phyloP scores from a whole-genome alignment of 2,797 vertebrate genomes.

The Melanotaenia trifasciata region DNA sequence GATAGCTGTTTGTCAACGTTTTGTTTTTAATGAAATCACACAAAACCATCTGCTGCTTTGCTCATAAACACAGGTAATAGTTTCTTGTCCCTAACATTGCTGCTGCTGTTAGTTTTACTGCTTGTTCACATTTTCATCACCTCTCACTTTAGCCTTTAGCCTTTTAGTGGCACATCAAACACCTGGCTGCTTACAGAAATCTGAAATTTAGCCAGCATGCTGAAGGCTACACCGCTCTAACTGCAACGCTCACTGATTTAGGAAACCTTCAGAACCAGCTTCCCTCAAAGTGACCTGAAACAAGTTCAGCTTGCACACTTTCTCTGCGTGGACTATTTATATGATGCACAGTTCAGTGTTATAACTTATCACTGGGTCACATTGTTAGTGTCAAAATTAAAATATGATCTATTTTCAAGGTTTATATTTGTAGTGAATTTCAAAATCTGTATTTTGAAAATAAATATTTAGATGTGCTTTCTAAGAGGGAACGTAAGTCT shows the following conservation, averaged over 20 bases:
- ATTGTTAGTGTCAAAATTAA: neutral
- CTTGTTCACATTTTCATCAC: neutral
- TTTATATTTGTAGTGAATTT: neutral
- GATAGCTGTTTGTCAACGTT: conserved; percentile 6
- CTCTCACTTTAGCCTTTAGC: conserved; percentile 24
- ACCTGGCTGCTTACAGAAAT: conserved; percentile 3
- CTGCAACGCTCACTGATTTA: neutral
- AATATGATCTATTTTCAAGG: neutral
- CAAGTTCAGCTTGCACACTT: neutral
- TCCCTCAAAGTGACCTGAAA: neutral
- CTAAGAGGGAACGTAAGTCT: neutral
- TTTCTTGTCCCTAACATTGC: neutral
- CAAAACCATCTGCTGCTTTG: neutral
- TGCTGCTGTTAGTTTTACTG: conserved; percentile 19
- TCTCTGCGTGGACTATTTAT: neutral
- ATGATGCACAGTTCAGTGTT: neutral
- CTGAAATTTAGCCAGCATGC: conserved; percentile 12
- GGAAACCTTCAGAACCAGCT: neutral
- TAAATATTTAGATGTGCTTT: too few species aligned
- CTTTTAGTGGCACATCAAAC: conserved; percentile 31
- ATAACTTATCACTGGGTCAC: neutral
- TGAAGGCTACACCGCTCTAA: neutral
- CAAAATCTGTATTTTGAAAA: neutral
- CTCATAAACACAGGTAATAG: neutral
- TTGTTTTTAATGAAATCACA: neutral